These are phyloP conservation scores for Enteromius argenteus DNA, from an alignment of 2,797 vertebrate genomes.

Conservation along the genomic window DNA sequence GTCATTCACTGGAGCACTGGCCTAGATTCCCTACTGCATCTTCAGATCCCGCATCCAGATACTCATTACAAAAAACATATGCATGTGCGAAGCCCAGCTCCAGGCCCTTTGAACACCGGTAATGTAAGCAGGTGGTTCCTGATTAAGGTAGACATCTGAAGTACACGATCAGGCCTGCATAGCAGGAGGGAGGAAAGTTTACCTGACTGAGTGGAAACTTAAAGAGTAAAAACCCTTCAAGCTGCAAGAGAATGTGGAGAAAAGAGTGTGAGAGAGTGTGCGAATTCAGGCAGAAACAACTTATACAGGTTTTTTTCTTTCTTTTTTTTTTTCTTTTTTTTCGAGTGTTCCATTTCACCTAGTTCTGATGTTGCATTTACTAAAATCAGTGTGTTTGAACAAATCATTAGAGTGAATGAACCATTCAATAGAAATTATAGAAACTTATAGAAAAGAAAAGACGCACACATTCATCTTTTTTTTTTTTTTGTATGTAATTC, in stretches of 20 bases:
- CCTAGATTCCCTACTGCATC: conserved; percentile 52
- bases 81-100: conserved; percentile 25
- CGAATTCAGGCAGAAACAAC: background rate
- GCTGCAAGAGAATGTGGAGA: background rate
- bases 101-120: conserved; percentile 39
- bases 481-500: background rate
- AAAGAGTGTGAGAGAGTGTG: background rate
- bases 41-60: conserved; percentile 39
- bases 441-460: too few species aligned
- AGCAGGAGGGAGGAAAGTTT: conserved; percentile 24
- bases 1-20: conserved; percentile 54
- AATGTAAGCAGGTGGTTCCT: conserved; percentile 54
- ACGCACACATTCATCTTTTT: background rate
- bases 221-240: conserved; percentile 1
- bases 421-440: background rate
- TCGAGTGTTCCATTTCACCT: background rate
- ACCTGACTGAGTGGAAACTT: background rate
- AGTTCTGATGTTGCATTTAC: background rate
- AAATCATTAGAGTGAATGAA: background rate
- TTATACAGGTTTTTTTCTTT: background rate
- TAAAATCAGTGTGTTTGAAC: background rate
- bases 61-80: conserved; percentile 55
- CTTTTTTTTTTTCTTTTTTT: too few species aligned
- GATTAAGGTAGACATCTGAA: conserved; percentile 44
- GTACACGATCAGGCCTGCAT: conserved; percentile 29